Base-by-base conservation (phyloP, 2,888 invertebrate species). In the Parnassius smintheus region DNA sequence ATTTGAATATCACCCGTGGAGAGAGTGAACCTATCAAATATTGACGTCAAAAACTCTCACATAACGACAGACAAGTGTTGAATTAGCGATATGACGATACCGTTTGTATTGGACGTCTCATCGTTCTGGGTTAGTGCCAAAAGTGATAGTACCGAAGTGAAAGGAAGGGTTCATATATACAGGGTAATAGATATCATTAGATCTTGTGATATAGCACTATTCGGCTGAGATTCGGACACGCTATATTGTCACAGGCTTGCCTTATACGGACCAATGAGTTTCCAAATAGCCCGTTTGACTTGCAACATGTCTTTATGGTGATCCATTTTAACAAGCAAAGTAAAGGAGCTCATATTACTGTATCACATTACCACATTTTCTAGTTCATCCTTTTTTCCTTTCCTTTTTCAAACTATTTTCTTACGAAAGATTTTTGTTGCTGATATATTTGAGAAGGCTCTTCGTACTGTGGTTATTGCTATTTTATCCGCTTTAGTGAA, bases 71-170 rank as follows among this genome's bases (percentile, higher is more conserved):
- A 42, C 49, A 62, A 62, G 57, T 62, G 57, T 53, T 13, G 48
- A 42, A 54, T 62, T 62, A 52, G 56, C 48, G 48, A 52, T 56
- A 62, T 57, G 45, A 52, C 55, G 45, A 35, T 52, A 61, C 22
- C 53, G 10, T 53, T 48, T 44, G 48, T 53, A 51, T 42, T 13
- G 56, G n/a, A 10, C 42, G 48, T 18, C 49, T 45, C 12, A 4
- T 8, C 11, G 46, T 2, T 11, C 35, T 50, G 46, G 52, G 12
- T n/a, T 35, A 44, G 42, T 52, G 58, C 51, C 52, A 57, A 56
- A 61, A 62, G 42, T 48, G 53, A 61, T 56, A 62, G 52, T 35
- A n/a, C 9, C 11, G 53, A 22, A 61, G 62, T 58, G 62, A 62
- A 62, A 62, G 59, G 54, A 25, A 59, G 61, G 55, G 61, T 49